Evolutionary conservation across 2,888 invertebrate species (phyloP), one percentile per base, ranked within the genome.

Genomic region (Trichogramma evanescens): DNA sequence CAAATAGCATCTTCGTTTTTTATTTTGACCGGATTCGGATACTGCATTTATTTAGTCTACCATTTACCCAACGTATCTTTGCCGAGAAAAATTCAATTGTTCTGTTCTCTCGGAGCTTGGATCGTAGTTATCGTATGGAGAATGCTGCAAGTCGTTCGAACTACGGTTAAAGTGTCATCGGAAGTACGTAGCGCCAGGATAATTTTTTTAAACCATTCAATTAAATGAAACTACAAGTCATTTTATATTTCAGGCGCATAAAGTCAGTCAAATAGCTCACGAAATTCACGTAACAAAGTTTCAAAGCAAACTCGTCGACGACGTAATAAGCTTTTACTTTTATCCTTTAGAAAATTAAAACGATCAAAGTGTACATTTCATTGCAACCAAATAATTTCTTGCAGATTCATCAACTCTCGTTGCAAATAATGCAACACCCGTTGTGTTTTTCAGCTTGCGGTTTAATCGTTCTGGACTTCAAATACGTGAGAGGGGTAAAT

Each of bases 361-460:
- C 13, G 6, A 39, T 6, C 13, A 44, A 56, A 39, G 39, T 44
- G 6, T 39, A 8, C 5, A 8, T n/a, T 52, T 38, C 26, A 8
- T 52, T 6, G 43, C 39, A 45, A 8, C 40, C 9, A 39, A 10
- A 43, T 4, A 40, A 49, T 39, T 54, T 50, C 13, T 58, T 51
- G 6, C 42, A 67, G 63, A 58, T 63, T 40, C 62, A 63, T 9
- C 66, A 67, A 44, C 66, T 69, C 45, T 66, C 67, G 13, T 40
- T 67, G 39, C 70, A 70, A 65, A 60, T 69, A 39, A 52, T 66
- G 41, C 65, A 67, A 40, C 63, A 65, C 49, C 66, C 68, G 2
- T 43, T 69, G 13, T 39, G 41, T 38, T 67, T 70, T 38, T 55
- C 64, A 9, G 64, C 67, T 39, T 64, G 63, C 58, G 67, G 67